Evolutionary conservation across 1,140 invertebrate genomes (phyloP).

Genomic region (Prorops nasuta): DNA sequence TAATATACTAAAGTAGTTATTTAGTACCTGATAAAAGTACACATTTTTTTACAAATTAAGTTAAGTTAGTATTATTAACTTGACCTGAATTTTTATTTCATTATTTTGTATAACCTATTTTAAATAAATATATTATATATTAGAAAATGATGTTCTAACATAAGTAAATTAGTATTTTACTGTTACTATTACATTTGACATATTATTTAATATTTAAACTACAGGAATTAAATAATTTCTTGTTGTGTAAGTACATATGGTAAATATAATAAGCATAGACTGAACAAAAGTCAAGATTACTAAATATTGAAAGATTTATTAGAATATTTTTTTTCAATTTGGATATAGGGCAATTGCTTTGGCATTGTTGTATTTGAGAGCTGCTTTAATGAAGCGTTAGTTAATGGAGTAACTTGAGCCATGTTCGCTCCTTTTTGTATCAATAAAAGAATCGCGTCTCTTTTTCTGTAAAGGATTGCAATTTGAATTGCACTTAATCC

Average conservation of each 20-base stretch:
- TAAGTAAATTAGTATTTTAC: too few relatives aligned
- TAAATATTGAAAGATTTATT: conserved; percentile 19
- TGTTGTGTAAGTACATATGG: too few relatives aligned
- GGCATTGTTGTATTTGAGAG: conserved; percentile 13
- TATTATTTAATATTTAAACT: too few relatives aligned
- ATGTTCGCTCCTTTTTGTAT: conserved; percentile 8
- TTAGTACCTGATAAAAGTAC: conserved; percentile 36
- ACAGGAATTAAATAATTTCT: too few relatives aligned
- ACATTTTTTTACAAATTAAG: conserved; percentile 16
- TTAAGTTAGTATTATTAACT: too few relatives aligned
- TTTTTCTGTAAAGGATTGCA: conserved; percentile 23
- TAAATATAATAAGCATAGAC: conserved; percentile 40
- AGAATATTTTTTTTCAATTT: not conserved
- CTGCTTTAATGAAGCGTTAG: conserved; percentile 10
- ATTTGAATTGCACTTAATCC: conserved; percentile 26
- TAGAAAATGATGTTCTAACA: too few relatives aligned
- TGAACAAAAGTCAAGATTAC: conserved; percentile 26
- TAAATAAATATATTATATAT: too few relatives aligned
- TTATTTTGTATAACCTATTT: too few relatives aligned
- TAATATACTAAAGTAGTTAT: conserved; percentile 20
- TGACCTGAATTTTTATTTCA: too few relatives aligned
- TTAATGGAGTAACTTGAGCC: not conserved
- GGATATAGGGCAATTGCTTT: conserved; percentile 11
- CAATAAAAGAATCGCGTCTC: conserved; percentile 20
- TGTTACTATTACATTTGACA: too few relatives aligned